Conservation (phyloP, 2,113 vertebrate species). For the Marmota flaviventris region DNA sequence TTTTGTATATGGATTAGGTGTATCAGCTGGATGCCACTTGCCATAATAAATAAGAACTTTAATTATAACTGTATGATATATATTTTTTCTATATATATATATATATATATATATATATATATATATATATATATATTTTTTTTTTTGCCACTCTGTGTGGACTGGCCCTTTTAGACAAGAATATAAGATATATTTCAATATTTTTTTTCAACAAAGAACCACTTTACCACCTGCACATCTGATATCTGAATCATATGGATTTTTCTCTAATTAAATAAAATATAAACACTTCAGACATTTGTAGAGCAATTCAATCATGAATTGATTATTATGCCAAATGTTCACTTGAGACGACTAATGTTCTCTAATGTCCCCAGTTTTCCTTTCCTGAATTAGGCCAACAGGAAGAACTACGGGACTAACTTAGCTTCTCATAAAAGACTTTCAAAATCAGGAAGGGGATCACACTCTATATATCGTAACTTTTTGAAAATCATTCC, state of each 20-base stretch:
- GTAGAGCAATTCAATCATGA: background rate
- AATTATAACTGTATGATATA: background rate
- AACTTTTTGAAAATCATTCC: background rate
- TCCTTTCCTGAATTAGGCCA: background rate
- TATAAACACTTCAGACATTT: background rate
- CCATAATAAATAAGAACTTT: background rate
- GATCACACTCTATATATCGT: no score
- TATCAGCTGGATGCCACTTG: background rate
- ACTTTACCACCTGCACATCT: background rate
- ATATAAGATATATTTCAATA: background rate
- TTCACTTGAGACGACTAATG: background rate
- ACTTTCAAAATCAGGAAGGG: background rate
- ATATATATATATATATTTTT: no score
- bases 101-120: background rate
- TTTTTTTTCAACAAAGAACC: background rate
- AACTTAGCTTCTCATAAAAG: background rate
- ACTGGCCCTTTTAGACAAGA: background rate
- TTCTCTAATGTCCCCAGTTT: background rate
- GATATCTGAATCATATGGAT: constrained; percentile 18
- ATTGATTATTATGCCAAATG: background rate
- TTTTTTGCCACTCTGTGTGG: background rate
- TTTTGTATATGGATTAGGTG: background rate
- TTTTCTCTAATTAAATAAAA: background rate
- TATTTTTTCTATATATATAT: background rate
- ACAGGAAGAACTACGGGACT: background rate